A percentile compares a stretch with the other conserved stretches of the same genome.
phyloP scores from a whole-genome alignment of 2,113 vertebrate genomes.

The Pampusana beccarii region DNA sequence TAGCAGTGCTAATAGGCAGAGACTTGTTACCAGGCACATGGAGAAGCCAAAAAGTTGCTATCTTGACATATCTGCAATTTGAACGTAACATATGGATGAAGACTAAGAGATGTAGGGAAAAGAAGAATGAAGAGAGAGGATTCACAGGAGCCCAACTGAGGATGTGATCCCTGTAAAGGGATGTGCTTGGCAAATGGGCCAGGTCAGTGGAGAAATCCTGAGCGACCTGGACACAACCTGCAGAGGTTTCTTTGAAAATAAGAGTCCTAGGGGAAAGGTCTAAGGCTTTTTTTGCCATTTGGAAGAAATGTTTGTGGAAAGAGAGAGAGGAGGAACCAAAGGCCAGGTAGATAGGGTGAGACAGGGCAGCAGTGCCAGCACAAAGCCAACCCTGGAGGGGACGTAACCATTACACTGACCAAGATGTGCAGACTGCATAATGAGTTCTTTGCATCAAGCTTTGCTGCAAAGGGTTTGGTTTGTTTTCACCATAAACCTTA shows the following conservation, averaged over 20 bases:
- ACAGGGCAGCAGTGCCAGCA: background rate
- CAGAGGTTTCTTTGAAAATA: background rate
- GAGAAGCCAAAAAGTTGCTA: constrained; percentile 19
- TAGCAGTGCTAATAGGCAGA: constrained; percentile 37
- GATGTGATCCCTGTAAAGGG: background rate
- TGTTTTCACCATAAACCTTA: background rate
- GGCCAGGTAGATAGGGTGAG: background rate
- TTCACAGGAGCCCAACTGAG: background rate
- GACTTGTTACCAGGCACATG: constrained; percentile 24
- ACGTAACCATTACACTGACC: fast-evolving
- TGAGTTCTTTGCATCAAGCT: background rate
- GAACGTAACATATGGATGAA: constrained; percentile 15
- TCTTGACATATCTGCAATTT: background rate
- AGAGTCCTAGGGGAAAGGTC: background rate
- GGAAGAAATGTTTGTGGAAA: background rate
- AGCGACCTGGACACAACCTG: background rate
- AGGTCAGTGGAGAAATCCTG: background rate
- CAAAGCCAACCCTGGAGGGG: background rate
- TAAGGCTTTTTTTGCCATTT: background rate
- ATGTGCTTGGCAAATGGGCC: background rate
- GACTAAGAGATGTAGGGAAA: background rate
- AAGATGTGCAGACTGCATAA: background rate
- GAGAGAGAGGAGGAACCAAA: background rate
- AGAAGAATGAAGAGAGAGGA: background rate
- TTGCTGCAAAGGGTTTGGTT: background rate